Evolutionary conservation across 2,888 invertebrate species (phyloP), one percentile per base, ranked within the genome.

Genomic region (Cerastis leucographa): DNA sequence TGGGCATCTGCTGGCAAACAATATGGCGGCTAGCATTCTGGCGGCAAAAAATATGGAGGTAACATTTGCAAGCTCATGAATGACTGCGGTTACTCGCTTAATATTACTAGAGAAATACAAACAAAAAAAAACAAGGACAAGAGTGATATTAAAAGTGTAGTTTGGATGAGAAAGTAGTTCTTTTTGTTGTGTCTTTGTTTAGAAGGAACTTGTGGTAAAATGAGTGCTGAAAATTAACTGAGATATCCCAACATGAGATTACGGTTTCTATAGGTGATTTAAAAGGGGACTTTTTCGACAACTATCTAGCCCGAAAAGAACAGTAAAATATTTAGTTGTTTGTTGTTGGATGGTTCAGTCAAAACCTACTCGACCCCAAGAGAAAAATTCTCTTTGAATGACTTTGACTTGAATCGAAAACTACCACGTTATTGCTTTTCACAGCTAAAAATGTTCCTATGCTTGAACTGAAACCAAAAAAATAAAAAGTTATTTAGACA

Each of bases 41-140:
- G 74, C 65, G 70, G 76, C n/a, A n/a, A 44, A 61, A 68, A 71
- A 56, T 29, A 72, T 70, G 61, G 76, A 42, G 59, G 70, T 35
- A 49, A 68, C 71, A 80, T 75, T 85, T 66, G 40, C 42, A 70
- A 61, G 12, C 46, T 56, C 42, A 64, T 59, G 69, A 62, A 84
- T 76, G 59, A 54, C 46, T 73, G 62, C 46, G 29, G 69, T 7
- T 62, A 49, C 42, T 46, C 17, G 42, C 22, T 14, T 65, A 71
- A 67, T 68, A 64, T 68, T 76, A 75, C 61, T 44, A 56, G 6
- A 54, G 40, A n/a, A 71, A 40, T 25, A 67, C 29, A 56, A 61
- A 68, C 54, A 83, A 70, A 56, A 61, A 68, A 49, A 83, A 70
- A 83, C 59, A 54, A 25, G 70, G 49, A 61, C 40, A 71, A 67